These are phyloP conservation scores for Hypselothyrea guttata DNA, from an alignment of 2,888 invertebrate genomes.

Conservation along the genomic window DNA sequence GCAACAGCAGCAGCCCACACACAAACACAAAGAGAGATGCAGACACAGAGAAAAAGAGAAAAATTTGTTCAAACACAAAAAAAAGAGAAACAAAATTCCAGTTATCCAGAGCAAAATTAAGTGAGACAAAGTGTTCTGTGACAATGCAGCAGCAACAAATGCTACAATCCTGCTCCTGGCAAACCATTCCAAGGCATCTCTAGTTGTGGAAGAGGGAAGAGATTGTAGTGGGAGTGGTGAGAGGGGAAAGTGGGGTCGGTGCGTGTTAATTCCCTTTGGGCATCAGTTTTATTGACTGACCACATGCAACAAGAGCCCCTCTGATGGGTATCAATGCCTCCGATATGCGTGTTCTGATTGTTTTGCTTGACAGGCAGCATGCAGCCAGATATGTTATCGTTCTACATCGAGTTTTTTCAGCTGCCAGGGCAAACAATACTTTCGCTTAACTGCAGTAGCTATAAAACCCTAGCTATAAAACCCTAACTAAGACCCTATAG, in stretches of 20 bases:
- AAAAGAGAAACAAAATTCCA: slow-evolving; percentile 38
- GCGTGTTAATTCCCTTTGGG: slow-evolving; percentile 73
- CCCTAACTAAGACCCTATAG: too few relatives aligned
- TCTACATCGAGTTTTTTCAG: too few relatives aligned
- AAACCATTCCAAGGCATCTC: not conserved
- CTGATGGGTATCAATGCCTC: slow-evolving; percentile 42
- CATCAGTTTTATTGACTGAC: slow-evolving; percentile 71
- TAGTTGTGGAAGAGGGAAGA: slow-evolving; percentile 18
- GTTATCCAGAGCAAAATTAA: slow-evolving; percentile 56
- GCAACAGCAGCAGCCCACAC: slow-evolving; percentile 53
- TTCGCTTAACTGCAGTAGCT: too few relatives aligned
- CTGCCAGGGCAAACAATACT: too few relatives aligned
- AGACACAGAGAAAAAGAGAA: slow-evolving; percentile 12
- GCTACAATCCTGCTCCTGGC: slow-evolving; percentile 14
- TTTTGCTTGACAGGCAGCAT: slow-evolving; percentile 60
- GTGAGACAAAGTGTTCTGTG: slow-evolving; percentile 75
- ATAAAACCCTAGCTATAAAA: too few relatives aligned
- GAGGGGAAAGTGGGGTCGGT: slow-evolving; percentile 7
- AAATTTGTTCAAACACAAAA: too few relatives aligned
- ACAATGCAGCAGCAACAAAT: slow-evolving; percentile 41
- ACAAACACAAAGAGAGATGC: slow-evolving; percentile 10
- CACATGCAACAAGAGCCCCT: slow-evolving; percentile 37
- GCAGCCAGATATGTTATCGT: slow-evolving; percentile 29
- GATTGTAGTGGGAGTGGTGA: not conserved
- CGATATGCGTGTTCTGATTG: slow-evolving; percentile 57